These are phyloP conservation scores for Choreutis nemorana DNA, from an alignment of 2,888 invertebrate species.

Conservation along the genomic window DNA sequence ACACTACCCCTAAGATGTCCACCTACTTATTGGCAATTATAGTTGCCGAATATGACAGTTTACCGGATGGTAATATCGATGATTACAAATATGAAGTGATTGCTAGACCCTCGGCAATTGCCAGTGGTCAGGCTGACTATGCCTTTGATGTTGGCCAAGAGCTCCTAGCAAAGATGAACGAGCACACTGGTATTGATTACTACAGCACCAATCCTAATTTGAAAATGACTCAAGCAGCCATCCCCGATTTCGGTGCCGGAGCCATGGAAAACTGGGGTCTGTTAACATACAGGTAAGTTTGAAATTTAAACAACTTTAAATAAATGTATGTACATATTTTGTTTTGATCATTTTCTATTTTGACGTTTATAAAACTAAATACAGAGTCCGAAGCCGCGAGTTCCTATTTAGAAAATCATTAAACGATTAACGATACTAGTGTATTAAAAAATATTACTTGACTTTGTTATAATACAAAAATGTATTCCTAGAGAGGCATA, in stretches of 20 bases:
- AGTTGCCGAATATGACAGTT: constrained; percentile 66
- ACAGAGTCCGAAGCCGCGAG: background rate
- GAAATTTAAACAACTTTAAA: too few relatives aligned
- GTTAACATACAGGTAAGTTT: constrained; percentile 72
- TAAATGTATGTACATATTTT: background rate
- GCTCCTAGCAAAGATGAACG: constrained; percentile 55
- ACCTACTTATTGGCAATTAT: constrained; percentile 77
- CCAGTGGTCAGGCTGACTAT: constrained; percentile 35
- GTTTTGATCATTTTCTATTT: background rate
- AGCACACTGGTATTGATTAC: constrained; percentile 61
- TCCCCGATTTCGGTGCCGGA: constrained; percentile 79
- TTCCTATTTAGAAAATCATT: background rate
- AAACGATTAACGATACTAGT: background rate
- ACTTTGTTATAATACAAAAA: background rate
- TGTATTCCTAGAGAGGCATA: constrained; percentile 61
- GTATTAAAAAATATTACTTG: background rate
- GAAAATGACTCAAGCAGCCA: constrained; percentile 76
- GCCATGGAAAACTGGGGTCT: constrained; percentile 91
- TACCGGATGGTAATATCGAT: constrained; percentile 7
- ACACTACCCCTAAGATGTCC: constrained; percentile 60
- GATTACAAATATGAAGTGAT: constrained; percentile 39
- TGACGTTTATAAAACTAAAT: background rate
- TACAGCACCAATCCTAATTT: constrained; percentile 46
- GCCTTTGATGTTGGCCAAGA: constrained; percentile 43
- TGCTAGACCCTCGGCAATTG: constrained; percentile 46